Evolutionary conservation across 2,113 vertebrate species (phyloP).

Genomic region (Recurvirostra avosetta): DNA sequence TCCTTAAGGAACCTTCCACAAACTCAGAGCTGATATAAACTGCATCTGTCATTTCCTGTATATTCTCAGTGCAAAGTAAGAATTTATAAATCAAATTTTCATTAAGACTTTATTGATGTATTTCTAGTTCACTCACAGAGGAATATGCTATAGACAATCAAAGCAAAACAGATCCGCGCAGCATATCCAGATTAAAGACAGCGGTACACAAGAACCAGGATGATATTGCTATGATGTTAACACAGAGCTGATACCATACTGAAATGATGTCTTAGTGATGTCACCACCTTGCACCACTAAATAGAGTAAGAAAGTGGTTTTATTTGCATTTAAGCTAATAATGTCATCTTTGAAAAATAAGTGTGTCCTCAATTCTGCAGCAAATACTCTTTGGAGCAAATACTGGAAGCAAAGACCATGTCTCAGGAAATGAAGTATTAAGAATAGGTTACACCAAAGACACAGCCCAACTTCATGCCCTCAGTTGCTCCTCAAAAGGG

Average conservation of each 20-base stretch:
- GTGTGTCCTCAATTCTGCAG: background rate
- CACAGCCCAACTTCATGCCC: background rate
- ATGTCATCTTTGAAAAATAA: background rate
- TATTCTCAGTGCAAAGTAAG: background rate
- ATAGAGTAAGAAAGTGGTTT: background rate
- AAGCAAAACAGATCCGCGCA: background rate
- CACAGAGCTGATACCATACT: background rate
- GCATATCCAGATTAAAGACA: background rate
- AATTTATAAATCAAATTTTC: background rate
- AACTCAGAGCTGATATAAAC: background rate
- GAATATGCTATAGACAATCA: background rate
- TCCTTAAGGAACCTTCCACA: background rate
- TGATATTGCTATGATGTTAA: background rate
- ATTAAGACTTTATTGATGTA: background rate
- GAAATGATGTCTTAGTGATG: background rate
- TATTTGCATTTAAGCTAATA: background rate
- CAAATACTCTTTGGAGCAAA: background rate
- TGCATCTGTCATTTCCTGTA: background rate
- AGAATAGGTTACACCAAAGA: background rate
- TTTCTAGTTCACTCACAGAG: background rate
- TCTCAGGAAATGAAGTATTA: background rate
- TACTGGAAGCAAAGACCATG: background rate
- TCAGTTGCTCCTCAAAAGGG: background rate
- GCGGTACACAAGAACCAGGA: background rate
- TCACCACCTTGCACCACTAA: background rate